A percentile compares a stretch with the other conserved stretches of the same genome.
Conservation (phyloP, 23 tunicate species). For the Styela plicata region DNA sequence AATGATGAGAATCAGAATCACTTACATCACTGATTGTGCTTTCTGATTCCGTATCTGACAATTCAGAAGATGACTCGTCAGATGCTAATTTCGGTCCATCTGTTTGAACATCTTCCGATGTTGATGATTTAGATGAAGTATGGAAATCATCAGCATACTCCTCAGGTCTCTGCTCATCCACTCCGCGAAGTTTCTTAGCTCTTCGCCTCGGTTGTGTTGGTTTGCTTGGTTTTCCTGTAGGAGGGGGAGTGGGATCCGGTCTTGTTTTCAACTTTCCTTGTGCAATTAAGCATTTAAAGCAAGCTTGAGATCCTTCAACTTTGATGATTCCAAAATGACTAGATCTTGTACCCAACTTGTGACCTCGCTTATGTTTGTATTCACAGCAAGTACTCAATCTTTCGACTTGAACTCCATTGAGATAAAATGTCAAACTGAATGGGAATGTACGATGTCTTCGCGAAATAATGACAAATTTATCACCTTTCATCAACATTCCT, state of each 20-base stretch:
- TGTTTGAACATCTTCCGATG: slow-evolving; percentile 21
- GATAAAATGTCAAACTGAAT: slow-evolving; percentile 83
- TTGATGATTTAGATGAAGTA: background rate
- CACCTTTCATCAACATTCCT: slow-evolving; percentile 74
- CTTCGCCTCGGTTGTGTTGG: background rate
- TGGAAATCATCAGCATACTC: background rate
- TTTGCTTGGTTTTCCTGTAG: slow-evolving; percentile 12
- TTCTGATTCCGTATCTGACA: background rate
- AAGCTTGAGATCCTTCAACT: slow-evolving; percentile 87
- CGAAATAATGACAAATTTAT: slow-evolving; percentile 75
- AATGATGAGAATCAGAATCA: background rate
- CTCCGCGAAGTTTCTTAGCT: slow-evolving; percentile 2
- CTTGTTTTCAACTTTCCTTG: slow-evolving; percentile 45
- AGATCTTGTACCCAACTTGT: slow-evolving; percentile 78
- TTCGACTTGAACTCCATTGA: slow-evolving; percentile 86
- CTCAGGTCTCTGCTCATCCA: slow-evolving; percentile 4
- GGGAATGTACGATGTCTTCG: slow-evolving; percentile 93
- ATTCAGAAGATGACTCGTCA: slow-evolving; percentile 19
- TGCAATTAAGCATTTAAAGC: slow-evolving; percentile 40
- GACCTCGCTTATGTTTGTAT: slow-evolving; percentile 75
- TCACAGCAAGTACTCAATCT: slow-evolving; percentile 97
- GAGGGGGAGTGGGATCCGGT: slow-evolving; percentile 29
- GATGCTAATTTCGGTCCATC: slow-evolving; percentile 17
- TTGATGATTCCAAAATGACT: slow-evolving; percentile 81
- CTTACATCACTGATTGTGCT: slow-evolving; percentile 16